These are phyloP conservation scores for Suillia variegata DNA, from an alignment of 2,888 invertebrate genomes.

Conservation along the genomic window DNA sequence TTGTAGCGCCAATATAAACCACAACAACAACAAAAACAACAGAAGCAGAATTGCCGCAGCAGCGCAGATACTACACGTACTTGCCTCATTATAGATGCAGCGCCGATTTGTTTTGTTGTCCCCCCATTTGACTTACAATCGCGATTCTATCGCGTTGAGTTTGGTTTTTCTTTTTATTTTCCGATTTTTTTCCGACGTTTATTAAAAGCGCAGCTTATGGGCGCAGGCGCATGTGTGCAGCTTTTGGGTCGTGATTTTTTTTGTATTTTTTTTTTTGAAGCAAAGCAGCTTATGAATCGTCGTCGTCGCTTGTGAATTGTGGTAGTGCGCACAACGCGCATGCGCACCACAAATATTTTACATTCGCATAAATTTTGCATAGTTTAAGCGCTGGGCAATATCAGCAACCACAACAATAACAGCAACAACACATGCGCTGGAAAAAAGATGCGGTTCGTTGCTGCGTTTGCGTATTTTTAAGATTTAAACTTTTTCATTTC, in stretches of 20 bases:
- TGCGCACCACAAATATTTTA: slow-evolving; percentile 40
- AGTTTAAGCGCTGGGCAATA: slow-evolving; percentile 42
- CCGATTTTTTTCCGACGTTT: background rate
- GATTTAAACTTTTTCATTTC: too few species aligned
- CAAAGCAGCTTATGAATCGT: background rate
- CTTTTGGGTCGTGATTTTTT: too few species aligned
- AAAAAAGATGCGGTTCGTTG: background rate
- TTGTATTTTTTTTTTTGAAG: too few species aligned
- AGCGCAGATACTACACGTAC: too few species aligned
- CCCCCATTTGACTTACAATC: slow-evolving; percentile 57
- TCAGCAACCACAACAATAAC: background rate
- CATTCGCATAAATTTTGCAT: slow-evolving; percentile 54
- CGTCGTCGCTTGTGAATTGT: too few species aligned
- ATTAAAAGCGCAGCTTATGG: slow-evolving; percentile 1
- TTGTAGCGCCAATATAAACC: background rate
- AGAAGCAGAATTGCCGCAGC: background rate
- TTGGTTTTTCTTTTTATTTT: background rate
- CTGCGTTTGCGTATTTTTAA: background rate
- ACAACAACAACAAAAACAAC: slow-evolving; percentile 3
- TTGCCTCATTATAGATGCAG: slow-evolving; percentile 52
- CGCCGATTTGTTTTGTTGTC: slow-evolving; percentile 57
- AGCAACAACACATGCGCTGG: slow-evolving; percentile 1
- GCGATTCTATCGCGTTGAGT: slow-evolving; percentile 2
- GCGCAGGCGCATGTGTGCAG: background rate
- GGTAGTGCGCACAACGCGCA: background rate